A percentile compares a stretch with the other conserved stretches of the same genome.
Conservation (phyloP, 2,113 vertebrate genomes). For the Tetrax tetrax region DNA sequence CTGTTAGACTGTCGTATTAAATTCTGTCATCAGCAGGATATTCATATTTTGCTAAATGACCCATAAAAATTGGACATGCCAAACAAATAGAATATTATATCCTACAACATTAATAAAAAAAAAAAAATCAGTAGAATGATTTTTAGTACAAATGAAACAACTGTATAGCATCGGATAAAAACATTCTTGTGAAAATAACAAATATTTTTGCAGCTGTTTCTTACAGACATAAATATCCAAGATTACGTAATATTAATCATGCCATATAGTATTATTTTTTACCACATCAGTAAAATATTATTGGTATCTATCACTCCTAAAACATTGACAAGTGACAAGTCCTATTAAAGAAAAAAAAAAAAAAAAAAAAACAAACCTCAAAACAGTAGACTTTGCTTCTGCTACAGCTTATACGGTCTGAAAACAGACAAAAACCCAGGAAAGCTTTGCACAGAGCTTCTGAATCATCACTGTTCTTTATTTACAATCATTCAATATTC, state of each 20-base stretch:
- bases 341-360: neutral
- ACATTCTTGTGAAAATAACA: neutral
- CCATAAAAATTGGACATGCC: neutral
- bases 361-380: neutral
- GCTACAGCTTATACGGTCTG: neutral
- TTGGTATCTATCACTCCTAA: neutral
- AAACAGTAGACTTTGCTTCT: neutral
- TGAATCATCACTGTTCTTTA: neutral
- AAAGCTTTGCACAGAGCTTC: neutral
- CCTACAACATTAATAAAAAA: neutral
- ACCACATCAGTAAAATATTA: neutral
- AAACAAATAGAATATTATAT: neutral
- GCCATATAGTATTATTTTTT: neutral
- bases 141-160: constrained; percentile 8
- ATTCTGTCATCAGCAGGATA: constrained; percentile 16
- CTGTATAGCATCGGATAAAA: neutral
- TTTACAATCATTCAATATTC: neutral
- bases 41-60: constrained; percentile 19
- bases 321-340: neutral
- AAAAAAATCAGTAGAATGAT: neutral
- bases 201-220: constrained; percentile 14
- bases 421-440: neutral
- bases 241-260: neutral
- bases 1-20: neutral
- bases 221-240: neutral